Base-by-base conservation (phyloP, 2,888 invertebrate genomes). In the Steinernema hermaphroditum region DNA sequence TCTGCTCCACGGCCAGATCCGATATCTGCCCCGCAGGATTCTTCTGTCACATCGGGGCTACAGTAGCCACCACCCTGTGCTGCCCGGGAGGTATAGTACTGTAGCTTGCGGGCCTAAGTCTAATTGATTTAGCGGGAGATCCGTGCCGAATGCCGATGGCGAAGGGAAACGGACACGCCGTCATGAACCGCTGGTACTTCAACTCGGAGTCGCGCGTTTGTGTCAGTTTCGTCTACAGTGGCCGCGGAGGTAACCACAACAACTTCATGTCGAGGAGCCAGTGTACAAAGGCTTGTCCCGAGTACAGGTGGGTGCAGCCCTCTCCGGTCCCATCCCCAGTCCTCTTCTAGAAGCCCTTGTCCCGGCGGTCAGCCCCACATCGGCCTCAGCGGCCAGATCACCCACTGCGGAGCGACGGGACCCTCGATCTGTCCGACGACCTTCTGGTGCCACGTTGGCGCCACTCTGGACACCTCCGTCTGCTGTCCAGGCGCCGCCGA, bases 401-500 rank as follows among this genome's bases (percentile, higher is more conserved):
- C 76, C 1, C 76, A 73, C 49, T 77, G 77, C 68, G 77, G 77
- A 12, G 76, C 76, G 8, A 77, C 75, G 12, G 70, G 68, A 2
- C 75, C 76, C 0, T 68, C 69, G 0, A 77, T 76, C 24, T 77
- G 77, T 49, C 77, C 77, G 2, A 75, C 75, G 14, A 75, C 77
- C 19, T 77, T 75, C 69, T 77, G 77, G 77, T 77, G 77, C 49
- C 77, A 77, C 46, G 50, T 75, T 41, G 77, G 77, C 9, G 70
- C 69, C n/a, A 78, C 74, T 29, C 24, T 75, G 24, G 77, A 77
- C 41, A 75, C 69, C 6, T 71, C 73, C 1, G 68, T 78, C 12
- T 78, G 79, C 57, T 79, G 79, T 75, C 77, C 77, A 2, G 72
- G 74, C n/a, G 72, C 72, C 22, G 75, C 81, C 46, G 86, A 86